Percentiles rank a stretch among this genome's conserved stretches.
Conservation (phyloP, 2,888 invertebrate species). For the Agrilus mali region DNA sequence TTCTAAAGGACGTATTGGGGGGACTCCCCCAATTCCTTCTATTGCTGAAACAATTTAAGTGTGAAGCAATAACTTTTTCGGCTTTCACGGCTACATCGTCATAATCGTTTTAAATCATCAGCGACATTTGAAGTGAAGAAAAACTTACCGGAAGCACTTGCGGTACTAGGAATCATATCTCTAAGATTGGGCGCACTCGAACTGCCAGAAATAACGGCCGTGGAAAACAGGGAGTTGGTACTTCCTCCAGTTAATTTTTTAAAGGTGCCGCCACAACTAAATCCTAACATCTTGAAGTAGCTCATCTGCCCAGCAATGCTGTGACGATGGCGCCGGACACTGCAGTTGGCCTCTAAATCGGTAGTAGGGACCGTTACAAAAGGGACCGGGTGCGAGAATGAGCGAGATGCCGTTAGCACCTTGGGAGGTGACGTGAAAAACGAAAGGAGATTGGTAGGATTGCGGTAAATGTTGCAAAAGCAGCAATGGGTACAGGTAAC, state of each 20-base stretch:
- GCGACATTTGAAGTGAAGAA: background rate
- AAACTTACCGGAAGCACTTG: conserved; percentile 60
- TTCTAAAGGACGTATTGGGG: conserved; percentile 91
- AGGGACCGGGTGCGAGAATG: conserved; percentile 25
- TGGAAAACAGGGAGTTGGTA: conserved; percentile 83
- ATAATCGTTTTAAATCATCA: too few relatives aligned
- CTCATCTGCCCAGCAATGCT: conserved; percentile 93
- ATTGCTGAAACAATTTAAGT: conserved; percentile 39
- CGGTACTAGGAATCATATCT: conserved; percentile 69
- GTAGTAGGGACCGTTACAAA: conserved; percentile 25
- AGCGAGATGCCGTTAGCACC: conserved; percentile 16
- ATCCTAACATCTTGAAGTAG: conserved; percentile 83
- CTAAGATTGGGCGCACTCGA: conserved; percentile 84
- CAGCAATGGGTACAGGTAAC: conserved; percentile 6
- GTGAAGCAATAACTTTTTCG: background rate
- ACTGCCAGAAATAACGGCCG: conserved; percentile 91
- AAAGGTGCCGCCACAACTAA: conserved; percentile 49
- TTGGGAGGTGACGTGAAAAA: conserved; percentile 19
- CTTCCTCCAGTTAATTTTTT: conserved; percentile 54
- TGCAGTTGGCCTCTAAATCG: conserved; percentile 27
- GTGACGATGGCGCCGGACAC: conserved; percentile 77
- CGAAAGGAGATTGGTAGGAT: conserved; percentile 26
- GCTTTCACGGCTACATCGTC: too few relatives aligned
- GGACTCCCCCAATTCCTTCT: conserved; percentile 84
- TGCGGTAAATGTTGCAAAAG: conserved; percentile 20